Percentiles rank a stretch among this genome's conserved stretches.
Conservation (phyloP, 2,113 vertebrate genomes). For the Synchiropus splendidus region DNA sequence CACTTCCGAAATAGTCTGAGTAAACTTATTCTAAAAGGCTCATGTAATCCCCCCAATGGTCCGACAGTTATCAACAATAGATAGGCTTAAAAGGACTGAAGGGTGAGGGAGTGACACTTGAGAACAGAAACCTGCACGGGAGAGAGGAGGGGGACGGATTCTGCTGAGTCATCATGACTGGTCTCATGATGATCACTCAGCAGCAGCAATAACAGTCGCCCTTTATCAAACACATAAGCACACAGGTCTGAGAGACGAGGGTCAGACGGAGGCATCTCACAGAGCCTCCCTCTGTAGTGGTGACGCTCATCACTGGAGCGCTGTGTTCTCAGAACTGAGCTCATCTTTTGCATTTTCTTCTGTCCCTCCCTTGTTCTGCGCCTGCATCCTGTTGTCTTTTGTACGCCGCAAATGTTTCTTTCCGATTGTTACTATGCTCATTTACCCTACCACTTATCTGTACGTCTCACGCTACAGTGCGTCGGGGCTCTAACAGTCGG, state of each 20-base stretch:
- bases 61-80: not conserved
- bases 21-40: not conserved
- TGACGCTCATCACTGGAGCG: constrained; percentile 43
- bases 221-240: constrained; percentile 34
- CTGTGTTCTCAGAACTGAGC: constrained; percentile 47
- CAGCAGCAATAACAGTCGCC: constrained; percentile 52
- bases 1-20: too few species aligned
- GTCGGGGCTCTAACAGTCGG: constrained; percentile 34
- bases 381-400: constrained; percentile 34
- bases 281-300: constrained; percentile 48
- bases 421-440: too few species aligned
- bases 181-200: constrained; percentile 57
- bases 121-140: constrained; percentile 21
- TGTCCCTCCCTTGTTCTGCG: constrained; percentile 19
- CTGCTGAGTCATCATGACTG: constrained; percentile 65
- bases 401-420: constrained; percentile 8
- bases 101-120: constrained; percentile 23
- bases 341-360: too few species aligned
- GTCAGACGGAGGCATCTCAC: constrained; percentile 30
- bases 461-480: constrained; percentile 1
- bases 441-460: too few species aligned
- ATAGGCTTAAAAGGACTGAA: not conserved
- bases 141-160: constrained; percentile 29
- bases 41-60: too few species aligned
- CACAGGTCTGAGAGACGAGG: constrained; percentile 34